Evolutionary conservation across 1,140 invertebrate species (phyloP).

Genomic region (Lysiphlebus fabarum): DNA sequence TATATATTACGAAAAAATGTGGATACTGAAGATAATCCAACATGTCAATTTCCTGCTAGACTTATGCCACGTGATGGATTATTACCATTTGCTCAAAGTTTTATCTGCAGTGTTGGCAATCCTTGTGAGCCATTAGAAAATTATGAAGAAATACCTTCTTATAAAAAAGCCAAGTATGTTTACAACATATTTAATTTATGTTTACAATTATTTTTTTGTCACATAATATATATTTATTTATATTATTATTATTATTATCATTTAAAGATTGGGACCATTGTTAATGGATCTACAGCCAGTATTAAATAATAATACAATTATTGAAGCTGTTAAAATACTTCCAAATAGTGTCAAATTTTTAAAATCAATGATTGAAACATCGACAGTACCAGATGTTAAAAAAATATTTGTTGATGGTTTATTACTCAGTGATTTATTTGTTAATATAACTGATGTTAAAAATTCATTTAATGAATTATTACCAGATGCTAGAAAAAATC

Average conservation of each 20-base stretch:
- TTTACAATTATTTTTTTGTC: not conserved
- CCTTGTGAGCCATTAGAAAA: slow-evolving; percentile 58
- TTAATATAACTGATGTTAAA: slow-evolving; percentile 51
- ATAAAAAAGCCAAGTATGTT: slow-evolving; percentile 61
- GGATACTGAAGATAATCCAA: slow-evolving; percentile 55
- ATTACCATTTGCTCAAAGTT: slow-evolving; percentile 63
- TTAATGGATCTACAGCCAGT: slow-evolving; percentile 53
- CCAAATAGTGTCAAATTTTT: slow-evolving; percentile 61
- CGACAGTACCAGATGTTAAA: slow-evolving; percentile 60
- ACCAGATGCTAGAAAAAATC: slow-evolving; percentile 43
- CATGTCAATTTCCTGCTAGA: slow-evolving; percentile 63
- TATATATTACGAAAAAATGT: slow-evolving; percentile 58
- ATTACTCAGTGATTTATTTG: slow-evolving; percentile 55
- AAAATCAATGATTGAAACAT: slow-evolving; percentile 58
- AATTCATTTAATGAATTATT: slow-evolving; percentile 42
- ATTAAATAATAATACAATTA: slow-evolving; percentile 51
- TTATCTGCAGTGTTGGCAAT: slow-evolving; percentile 65
- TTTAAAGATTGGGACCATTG: slow-evolving; percentile 47
- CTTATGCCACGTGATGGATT: slow-evolving; percentile 62
- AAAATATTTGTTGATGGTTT: slow-evolving; percentile 58
- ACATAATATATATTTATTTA: not conserved
- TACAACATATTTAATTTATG: not conserved
- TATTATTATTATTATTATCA: slow-evolving; percentile 3
- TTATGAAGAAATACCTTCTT: slow-evolving; percentile 62
- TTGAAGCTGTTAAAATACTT: slow-evolving; percentile 54